These are phyloP conservation scores for Bucco capensis DNA, from an alignment of 2,113 vertebrate species.

Conservation along the genomic window DNA sequence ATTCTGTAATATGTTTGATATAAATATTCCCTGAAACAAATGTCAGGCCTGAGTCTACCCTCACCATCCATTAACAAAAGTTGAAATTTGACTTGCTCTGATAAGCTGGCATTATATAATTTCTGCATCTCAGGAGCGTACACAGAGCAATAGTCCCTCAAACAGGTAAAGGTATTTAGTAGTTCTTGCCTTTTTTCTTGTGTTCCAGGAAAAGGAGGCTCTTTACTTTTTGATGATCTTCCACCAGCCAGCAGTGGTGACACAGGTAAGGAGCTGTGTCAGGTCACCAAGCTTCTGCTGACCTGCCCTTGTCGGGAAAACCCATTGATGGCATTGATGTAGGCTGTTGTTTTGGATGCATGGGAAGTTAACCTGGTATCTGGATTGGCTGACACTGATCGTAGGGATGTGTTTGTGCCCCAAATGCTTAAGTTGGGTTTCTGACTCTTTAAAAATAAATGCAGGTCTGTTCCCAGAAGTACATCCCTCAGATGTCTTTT, in stretches of 20 bases:
- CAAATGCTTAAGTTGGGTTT: fast-evolving
- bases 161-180: not conserved
- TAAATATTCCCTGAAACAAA: not conserved
- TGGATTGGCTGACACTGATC: fast-evolving
- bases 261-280: slow-evolving; percentile 55
- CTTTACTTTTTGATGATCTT: slow-evolving; percentile 73
- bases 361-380: fast-evolving
- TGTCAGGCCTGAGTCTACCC: not conserved
- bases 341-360: not conserved
- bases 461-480: not conserved
- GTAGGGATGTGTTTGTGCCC: not conserved
- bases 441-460: not conserved
- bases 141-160: not conserved
- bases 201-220: slow-evolving; percentile 66
- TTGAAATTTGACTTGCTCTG: not conserved
- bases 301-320: not conserved
- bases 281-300: not conserved
- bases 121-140: not conserved
- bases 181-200: not conserved
- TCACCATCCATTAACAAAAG: fast-evolving
- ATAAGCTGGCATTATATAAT: not conserved
- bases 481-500: not conserved
- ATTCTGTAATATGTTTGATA: fast-evolving
- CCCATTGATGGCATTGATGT: fast-evolving
- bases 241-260: slow-evolving; percentile 70